Base-by-base conservation (phyloP, 1,140 invertebrate genomes). In the Eurosta solidaginis region DNA sequence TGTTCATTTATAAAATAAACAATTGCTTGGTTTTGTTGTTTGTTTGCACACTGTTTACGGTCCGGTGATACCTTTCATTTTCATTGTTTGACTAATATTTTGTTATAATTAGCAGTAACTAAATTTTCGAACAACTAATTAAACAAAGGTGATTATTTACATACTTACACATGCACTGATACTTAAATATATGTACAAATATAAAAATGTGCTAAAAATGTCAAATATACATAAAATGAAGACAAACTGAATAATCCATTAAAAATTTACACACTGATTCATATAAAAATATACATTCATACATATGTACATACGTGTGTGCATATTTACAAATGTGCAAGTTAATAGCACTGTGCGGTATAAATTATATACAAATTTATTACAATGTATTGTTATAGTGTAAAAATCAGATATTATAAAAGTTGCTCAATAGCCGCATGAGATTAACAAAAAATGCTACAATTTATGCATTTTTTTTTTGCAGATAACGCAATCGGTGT, bases 401-500 rank as follows among this genome's bases (percentile, higher is more conserved):
- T 59, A 0, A 29, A 29, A 17, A 68, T 40, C 36, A 17, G 36
- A 40, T 9, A 68, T n/a, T n/a, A 68, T 40, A 33, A 68, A 68
- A 68, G 59, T 68, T 40, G 36, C 27, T 68, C 20, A 40, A n/a
- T 68, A 40, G 9, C n/a, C 40, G n/a, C 20, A 40, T 17, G 12
- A n/a, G 29, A 22, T 20, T 20, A 68, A 52, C 49, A 29, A 59
- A 59, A 59, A 27, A 25, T 54, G 33, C 54, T 59, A 12, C 54
- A 29, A 59, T 20, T 40, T 68, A n/a, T 36, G 29, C n/a, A n/a
- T 40, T 68, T 68, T 40, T 20, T 77, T 76, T 80, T 68, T 79
- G 77, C 83, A 85, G 84, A 85, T 82, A 79, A 74, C 73, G 44
- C 22, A 44, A 74, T 47, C 40, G 42, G 3, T 27, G 40, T 83